These are phyloP conservation scores for Drosophila repleta DNA, from an alignment of 1,140 invertebrate species.

Conservation along the genomic window DNA sequence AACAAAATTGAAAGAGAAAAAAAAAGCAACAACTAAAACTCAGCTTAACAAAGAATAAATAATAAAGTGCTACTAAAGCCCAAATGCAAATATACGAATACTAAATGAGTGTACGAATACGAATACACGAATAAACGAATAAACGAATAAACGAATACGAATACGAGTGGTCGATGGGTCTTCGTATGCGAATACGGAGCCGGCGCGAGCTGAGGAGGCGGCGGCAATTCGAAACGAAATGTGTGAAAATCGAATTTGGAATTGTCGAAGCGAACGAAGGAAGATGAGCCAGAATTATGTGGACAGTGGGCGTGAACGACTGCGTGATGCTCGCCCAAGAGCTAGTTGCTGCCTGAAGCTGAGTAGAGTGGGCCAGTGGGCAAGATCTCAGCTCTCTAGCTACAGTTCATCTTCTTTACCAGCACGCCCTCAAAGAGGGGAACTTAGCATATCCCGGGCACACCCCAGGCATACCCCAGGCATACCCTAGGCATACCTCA, in stretches of 20 bases:
- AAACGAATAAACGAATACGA: neutral
- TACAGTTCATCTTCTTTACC: no score
- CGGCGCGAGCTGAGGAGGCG: neutral
- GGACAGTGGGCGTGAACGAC: no score
- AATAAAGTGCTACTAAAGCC: slow-evolving; percentile 54
- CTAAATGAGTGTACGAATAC: slow-evolving; percentile 5
- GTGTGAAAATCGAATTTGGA: slow-evolving; percentile 15
- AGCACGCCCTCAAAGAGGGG: no score
- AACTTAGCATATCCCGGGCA: no score
- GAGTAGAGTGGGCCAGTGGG: no score
- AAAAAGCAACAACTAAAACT: slow-evolving; percentile 15
- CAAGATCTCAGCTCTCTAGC: no score
- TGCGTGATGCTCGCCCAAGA: no score
- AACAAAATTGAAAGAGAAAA: slow-evolving; percentile 38
- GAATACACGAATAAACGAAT: slow-evolving; percentile 32
- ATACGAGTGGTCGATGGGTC: neutral
- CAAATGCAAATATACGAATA: slow-evolving; percentile 44
- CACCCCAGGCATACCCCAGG: no score
- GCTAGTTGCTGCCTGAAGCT: no score
- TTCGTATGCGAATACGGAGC: neutral
- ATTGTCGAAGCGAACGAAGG: neutral
- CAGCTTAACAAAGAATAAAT: slow-evolving; percentile 72
- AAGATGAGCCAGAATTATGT: no score
- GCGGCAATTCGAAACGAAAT: neutral
- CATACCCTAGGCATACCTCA: no score